Base-by-base conservation (phyloP, 2,113 vertebrate species). In the Lagopus muta region DNA sequence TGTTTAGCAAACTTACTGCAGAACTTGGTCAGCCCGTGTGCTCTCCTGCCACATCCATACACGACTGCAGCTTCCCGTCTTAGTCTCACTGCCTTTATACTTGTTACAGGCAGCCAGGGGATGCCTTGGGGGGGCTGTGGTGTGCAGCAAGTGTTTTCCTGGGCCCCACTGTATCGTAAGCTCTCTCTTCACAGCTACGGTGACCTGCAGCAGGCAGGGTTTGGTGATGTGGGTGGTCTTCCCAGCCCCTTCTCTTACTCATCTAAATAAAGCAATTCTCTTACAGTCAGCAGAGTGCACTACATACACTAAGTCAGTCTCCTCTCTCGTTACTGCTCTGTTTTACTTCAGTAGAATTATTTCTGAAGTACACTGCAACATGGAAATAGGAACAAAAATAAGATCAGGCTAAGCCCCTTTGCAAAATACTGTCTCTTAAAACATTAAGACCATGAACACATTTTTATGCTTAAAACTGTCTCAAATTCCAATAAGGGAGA, bases 1-100 rank as follows among this genome's bases (percentile, higher is more conserved):
- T 10, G 40, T 4, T 52, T 18, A 61, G 52, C 34, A 75, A 93
- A 40, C 47, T 60, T 54, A 62, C 50, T 8, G 57, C 13, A 22
- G 30, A 32, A 64, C 6, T 30, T 60, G 42, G 36, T 36, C 45
- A 74, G 82, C 60, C 38, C 43, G 18, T 28, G 55, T 36, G 42
- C 64, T 47, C 58, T 55, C 32, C 60, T 62, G 60, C 34, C 1
- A 0, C 52, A 4, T 1, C 9, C 34, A 0, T 2, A n/a, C 47
- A 73, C 70, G 72, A 34, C 25, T 2, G 28, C 43, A 38, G 58
- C 42, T 30, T 54, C 70, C 45, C 58, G 40, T 55, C 54, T 80
- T 19, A 22, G 55, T 50, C 72, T 60, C 42, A 70, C 66, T 9
- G 67, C 65, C 30, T 76, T 66, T 2, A 50, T 1, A 0, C 18